Percentiles rank a stretch among this genome's conserved stretches.
Conservation (phyloP, 1,140 invertebrate species). For the Monomorium pharaonis region DNA sequence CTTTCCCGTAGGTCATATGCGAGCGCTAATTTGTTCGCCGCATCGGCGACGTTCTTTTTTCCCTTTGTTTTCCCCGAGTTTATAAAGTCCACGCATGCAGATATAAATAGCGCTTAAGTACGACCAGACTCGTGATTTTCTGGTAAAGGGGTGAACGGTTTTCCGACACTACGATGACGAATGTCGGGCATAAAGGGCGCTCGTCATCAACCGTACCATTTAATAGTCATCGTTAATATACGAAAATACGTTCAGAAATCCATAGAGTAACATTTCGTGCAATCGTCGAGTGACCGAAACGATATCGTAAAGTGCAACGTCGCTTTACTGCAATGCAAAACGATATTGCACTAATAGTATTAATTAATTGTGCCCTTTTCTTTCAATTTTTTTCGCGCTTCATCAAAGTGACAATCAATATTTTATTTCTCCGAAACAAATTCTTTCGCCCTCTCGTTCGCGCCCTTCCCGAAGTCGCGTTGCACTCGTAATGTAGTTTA, state of each 20-base stretch:
- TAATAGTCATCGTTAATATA: not conserved
- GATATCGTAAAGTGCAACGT: not conserved
- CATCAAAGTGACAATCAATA: not conserved
- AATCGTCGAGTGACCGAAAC: not conserved
- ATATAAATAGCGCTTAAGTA: constrained; percentile 47
- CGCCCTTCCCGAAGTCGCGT: constrained; percentile 49
- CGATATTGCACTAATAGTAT: not conserved
- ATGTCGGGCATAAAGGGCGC: not conserved
- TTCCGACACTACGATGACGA: not conserved
- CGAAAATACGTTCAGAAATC: not conserved
- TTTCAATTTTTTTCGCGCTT: not conserved
- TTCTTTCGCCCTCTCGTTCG: constrained; percentile 31
- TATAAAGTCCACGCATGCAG: constrained; percentile 30
- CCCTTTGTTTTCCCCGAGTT: constrained; percentile 38
- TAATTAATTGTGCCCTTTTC: not conserved
- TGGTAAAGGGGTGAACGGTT: constrained; percentile 21
- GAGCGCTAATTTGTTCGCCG: constrained; percentile 52
- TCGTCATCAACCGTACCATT: not conserved
- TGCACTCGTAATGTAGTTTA: constrained; percentile 78
- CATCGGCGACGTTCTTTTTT: constrained; percentile 43
- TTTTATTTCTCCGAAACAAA: constrained; percentile 1
- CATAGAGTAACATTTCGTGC: not conserved
- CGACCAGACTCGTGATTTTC: constrained; percentile 40
- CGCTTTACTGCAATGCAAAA: no score
- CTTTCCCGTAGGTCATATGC: not conserved